phyloP scores from a whole-genome alignment of 2,888 invertebrate genomes.

The Nemapogon koenigi region DNA sequence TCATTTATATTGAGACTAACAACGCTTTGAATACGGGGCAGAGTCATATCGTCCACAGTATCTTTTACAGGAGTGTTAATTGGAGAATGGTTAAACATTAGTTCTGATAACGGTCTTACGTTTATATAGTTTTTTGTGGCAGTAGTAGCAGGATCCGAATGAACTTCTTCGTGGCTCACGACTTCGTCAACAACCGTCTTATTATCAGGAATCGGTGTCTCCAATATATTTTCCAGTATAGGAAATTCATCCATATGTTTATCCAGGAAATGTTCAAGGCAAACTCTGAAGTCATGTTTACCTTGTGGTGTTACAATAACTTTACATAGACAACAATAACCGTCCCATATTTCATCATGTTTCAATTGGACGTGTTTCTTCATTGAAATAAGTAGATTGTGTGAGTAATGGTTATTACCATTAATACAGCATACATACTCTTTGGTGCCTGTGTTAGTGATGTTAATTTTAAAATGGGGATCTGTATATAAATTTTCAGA shows the following conservation, averaged over 20 bases:
- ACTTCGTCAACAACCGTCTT: not conserved
- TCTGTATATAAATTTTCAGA: conserved; percentile 16
- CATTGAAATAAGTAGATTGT: conserved; percentile 43
- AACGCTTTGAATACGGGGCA: conserved; percentile 59
- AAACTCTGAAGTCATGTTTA: conserved; percentile 36
- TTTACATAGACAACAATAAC: conserved; percentile 59
- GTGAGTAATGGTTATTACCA: conserved; percentile 41
- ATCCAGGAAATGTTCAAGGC: conserved; percentile 45
- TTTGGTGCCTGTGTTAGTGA: conserved; percentile 31
- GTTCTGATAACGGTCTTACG: conserved; percentile 43
- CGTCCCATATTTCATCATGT: conserved; percentile 59
- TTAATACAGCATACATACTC: conserved; percentile 52
- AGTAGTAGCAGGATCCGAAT: not conserved
- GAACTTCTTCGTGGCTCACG: not conserved
- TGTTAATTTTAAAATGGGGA: conserved; percentile 42
- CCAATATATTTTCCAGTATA: conserved; percentile 23
- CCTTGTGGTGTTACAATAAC: conserved; percentile 48
- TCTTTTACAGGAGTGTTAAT: not conserved
- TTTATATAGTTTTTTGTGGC: conserved; percentile 29
- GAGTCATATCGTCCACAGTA: not conserved
- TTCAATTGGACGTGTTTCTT: conserved; percentile 49
- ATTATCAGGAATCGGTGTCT: not conserved
- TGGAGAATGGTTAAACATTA: conserved; percentile 24
- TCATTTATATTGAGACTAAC: conserved; percentile 48
- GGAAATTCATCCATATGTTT: conserved; percentile 50